Evolutionary conservation across 2,888 invertebrate species (phyloP).

Genomic region (Drosophila tripunctata): DNA sequence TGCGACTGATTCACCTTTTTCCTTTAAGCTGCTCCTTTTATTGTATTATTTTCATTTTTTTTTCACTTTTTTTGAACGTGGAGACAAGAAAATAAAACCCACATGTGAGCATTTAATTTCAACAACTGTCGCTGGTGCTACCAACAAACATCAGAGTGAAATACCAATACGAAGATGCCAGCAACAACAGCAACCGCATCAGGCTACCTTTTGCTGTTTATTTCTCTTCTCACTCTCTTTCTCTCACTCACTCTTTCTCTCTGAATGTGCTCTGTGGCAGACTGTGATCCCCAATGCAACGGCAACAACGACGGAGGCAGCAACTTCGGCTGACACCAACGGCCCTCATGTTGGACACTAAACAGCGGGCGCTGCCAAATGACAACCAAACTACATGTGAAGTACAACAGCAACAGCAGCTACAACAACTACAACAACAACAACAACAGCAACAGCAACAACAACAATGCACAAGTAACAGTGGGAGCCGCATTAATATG

Average conservation of each 20-base stretch:
- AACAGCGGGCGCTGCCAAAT: conserved; percentile 81
- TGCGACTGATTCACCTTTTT: conserved; percentile 34
- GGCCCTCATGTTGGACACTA: conserved; percentile 81
- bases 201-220: conserved; percentile 4
- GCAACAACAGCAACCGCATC: conserved; percentile 15
- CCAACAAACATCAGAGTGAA: conserved; percentile 56
- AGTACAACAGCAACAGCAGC: conserved; percentile 73
- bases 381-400: conserved; percentile 78
- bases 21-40: conserved; percentile 12
- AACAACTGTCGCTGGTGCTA: conserved; percentile 79
- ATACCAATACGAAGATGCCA: conserved; percentile 61
- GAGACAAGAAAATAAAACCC: conserved; percentile 75
- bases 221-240: neutral
- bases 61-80: conserved; percentile 5
- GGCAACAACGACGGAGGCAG: neutral
- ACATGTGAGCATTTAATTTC: conserved; percentile 83
- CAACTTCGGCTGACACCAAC: conserved; percentile 69
- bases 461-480: conserved; percentile 57
- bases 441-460: conserved; percentile 26
- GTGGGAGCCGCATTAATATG: conserved; percentile 80
- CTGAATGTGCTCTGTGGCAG: conserved; percentile 9
- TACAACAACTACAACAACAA: conserved; percentile 36
- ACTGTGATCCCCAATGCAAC: conserved; percentile 18
- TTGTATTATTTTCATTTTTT: neutral
- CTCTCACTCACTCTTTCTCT: conserved; percentile 1